Conservation (phyloP, 1,140 invertebrate species). For the Gryon sp. region DNA sequence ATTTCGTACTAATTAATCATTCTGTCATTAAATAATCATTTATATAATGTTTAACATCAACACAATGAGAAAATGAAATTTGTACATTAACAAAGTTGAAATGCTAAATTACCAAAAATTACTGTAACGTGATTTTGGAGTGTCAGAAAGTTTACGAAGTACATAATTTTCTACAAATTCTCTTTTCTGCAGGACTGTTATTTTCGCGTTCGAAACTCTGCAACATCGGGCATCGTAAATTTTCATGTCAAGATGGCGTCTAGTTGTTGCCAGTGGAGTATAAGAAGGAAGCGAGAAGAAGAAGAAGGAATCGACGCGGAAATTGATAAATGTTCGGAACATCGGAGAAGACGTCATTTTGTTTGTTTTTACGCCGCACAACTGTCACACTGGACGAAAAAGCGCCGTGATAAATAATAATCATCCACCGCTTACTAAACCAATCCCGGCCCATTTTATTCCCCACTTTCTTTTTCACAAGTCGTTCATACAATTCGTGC, state of each 20-base stretch:
- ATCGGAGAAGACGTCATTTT: constrained; percentile 45
- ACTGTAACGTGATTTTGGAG: constrained; percentile 35
- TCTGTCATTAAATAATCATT: no score
- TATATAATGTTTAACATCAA: no score
- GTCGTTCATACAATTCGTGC: constrained; percentile 20
- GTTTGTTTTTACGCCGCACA: constrained; percentile 39
- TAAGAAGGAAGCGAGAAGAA: constrained; percentile 43
- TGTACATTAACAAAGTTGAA: neutral
- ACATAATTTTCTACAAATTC: constrained; percentile 47
- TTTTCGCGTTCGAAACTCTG: constrained; percentile 42
- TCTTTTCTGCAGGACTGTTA: constrained; percentile 41
- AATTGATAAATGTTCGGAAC: constrained; percentile 48
- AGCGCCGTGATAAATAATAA: constrained; percentile 49
- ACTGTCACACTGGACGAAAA: constrained; percentile 42
- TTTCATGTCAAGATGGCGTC: constrained; percentile 36
- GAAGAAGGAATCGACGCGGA: constrained; percentile 43
- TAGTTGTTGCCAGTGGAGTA: constrained; percentile 38
- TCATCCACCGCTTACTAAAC: constrained; percentile 33
- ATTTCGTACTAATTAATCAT: no score
- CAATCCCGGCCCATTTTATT: constrained; percentile 18
- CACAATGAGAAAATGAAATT: no score
- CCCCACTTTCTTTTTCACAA: constrained; percentile 19
- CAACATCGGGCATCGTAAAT: constrained; percentile 43
- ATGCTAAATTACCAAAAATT: constrained; percentile 32
- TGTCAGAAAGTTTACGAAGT: constrained; percentile 49